Evolutionary conservation across 2,797 vertebrate genomes (phyloP).

Genomic region (Nannoperca australis): DNA sequence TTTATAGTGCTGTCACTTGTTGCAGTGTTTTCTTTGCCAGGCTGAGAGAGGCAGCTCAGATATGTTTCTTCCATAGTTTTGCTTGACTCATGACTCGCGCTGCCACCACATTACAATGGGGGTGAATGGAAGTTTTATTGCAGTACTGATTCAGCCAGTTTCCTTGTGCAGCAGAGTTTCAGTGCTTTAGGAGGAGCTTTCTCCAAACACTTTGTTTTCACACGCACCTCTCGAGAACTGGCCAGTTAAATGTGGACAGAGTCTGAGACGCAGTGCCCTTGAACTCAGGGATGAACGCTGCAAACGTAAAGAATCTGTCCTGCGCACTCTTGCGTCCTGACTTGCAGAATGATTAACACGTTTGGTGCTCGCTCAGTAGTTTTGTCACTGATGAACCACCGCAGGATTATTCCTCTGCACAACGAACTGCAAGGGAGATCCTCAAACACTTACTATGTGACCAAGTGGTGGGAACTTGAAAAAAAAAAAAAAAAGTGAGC

Average conservation of each 20-base stretch:
- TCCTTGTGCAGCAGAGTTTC: not conserved
- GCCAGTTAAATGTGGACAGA: not conserved
- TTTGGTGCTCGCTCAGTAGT: not conserved
- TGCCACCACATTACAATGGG: too few relatives aligned
- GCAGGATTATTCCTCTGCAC: not conserved
- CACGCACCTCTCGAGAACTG: not conserved
- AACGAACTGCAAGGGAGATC: not conserved
- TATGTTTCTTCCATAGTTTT: too few relatives aligned
- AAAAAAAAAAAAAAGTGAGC: conserved; percentile 28
- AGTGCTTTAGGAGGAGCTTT: not conserved
- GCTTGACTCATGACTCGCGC: too few relatives aligned
- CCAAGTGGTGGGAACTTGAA: conserved; percentile 3
- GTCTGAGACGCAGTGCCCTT: not conserved
- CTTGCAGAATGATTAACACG: conserved; percentile 6
- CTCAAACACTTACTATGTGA: not conserved
- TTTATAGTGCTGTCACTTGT: too few relatives aligned
- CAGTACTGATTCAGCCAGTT: not conserved
- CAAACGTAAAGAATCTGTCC: not conserved
- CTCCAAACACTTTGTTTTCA: not conserved
- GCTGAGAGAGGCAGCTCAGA: too few relatives aligned
- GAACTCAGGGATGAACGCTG: not conserved
- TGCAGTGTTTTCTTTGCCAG: too few relatives aligned
- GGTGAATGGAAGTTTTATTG: too few relatives aligned
- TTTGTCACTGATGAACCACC: conserved; percentile 5
- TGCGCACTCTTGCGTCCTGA: not conserved